Evolutionary conservation across 2,113 vertebrate genomes (phyloP).

Genomic region (Promerops cafer): DNA sequence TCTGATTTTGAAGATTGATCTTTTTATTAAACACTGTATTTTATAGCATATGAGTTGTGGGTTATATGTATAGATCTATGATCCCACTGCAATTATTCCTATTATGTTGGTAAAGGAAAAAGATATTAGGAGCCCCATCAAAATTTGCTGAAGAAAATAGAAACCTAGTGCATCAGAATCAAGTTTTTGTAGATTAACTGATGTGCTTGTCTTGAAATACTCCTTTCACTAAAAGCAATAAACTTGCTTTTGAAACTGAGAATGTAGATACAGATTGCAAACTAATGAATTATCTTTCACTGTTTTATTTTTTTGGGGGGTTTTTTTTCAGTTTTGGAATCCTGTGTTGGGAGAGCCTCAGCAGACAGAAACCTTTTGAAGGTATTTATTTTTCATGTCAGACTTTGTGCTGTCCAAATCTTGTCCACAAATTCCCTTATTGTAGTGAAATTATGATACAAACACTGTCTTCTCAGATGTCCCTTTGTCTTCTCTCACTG

Average conservation of each 20-base stretch:
- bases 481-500: not conserved
- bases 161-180: not conserved
- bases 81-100: not conserved
- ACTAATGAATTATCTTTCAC: not conserved
- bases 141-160: not conserved
- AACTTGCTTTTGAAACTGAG: not conserved
- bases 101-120: not conserved
- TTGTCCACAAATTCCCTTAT: not conserved
- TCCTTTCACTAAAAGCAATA: not conserved
- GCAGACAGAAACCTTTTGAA: constrained; percentile 51
- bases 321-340: constrained; percentile 57
- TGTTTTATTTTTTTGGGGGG: not conserved
- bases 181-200: not conserved
- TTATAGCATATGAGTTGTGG: not conserved
- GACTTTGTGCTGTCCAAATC: not conserved
- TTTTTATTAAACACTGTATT: not conserved
- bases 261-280: not conserved
- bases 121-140: not conserved
- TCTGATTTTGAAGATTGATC: not conserved
- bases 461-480: not conserved
- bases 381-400: constrained; percentile 13
- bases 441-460: not conserved
- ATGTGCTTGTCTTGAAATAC: not conserved
- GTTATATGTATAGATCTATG: not conserved
- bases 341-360: constrained; percentile 55